These are phyloP conservation scores for Phoenicopterus ruber DNA, from an alignment of 2,113 vertebrate species.

Conservation along the genomic window DNA sequence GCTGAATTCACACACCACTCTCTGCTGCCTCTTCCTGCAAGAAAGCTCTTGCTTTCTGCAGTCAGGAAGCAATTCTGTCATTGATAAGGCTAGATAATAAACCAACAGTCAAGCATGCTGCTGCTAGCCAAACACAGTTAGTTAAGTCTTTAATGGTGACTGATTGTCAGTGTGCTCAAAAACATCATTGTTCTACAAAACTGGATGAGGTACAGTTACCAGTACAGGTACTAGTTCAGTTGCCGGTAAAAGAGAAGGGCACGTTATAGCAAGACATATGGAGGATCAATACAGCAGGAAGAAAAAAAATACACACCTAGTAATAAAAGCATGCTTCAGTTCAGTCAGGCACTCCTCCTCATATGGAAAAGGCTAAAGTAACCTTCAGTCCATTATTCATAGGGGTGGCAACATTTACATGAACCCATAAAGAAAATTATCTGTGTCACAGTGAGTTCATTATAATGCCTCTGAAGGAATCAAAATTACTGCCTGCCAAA, in stretches of 20 bases:
- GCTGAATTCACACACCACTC: neutral
- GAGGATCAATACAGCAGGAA: neutral
- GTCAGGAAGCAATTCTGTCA: neutral
- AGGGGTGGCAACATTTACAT: neutral
- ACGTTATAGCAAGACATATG: neutral
- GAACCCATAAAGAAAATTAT: neutral
- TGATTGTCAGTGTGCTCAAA: neutral
- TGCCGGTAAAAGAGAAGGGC: neutral
- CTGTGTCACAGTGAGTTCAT: neutral
- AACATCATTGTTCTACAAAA: neutral
- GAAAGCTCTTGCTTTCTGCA: neutral
- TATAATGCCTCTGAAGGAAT: neutral
- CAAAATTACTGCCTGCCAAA: neutral
- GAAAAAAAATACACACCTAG: neutral
- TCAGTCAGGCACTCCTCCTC: neutral
- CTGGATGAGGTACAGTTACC: neutral
- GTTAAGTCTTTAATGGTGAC: neutral
- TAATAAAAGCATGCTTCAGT: neutral
- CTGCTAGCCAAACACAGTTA: neutral
- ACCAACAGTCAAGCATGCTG: neutral
- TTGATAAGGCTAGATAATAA: constrained; percentile 4
- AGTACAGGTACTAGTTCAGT: neutral
- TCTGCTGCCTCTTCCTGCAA: neutral
- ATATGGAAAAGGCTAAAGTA: neutral
- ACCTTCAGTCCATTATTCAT: neutral